These are phyloP conservation scores for Scophthalmus maximus DNA, from an alignment of 2,113 vertebrate species.

Conservation along the genomic window DNA sequence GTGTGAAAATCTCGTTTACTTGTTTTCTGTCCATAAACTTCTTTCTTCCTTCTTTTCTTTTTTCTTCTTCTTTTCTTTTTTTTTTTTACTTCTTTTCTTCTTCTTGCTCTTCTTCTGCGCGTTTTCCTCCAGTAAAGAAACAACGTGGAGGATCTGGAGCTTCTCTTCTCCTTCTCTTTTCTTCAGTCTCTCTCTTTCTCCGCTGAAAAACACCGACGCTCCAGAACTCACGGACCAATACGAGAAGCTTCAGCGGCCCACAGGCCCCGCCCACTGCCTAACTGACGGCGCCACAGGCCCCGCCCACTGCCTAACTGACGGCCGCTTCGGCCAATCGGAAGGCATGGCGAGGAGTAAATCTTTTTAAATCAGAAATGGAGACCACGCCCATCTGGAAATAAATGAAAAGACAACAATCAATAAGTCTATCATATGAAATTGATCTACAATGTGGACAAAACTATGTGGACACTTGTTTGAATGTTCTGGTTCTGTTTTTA, in stretches of 20 bases:
- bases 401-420: neutral
- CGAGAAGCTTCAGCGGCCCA: neutral
- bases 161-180: neutral
- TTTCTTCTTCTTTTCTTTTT: neutral
- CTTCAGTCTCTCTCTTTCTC: neutral
- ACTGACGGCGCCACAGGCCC: neutral
- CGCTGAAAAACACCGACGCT: constrained; percentile 18
- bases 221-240: neutral
- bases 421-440: no score
- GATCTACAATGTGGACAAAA: neutral
- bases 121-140: neutral
- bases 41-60: neutral
- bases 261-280: neutral
- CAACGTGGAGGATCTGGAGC: neutral
- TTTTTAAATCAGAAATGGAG: neutral
- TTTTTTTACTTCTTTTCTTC: neutral
- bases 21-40: constrained; percentile 15
- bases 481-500: no score
- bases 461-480: no score
- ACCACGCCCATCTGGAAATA: neutral
- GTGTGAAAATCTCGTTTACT: neutral
- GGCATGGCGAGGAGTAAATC: rapidly evolving
- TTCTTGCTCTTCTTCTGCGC: neutral
- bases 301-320: constrained; percentile 1
- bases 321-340: constrained; percentile 19